Conservation (phyloP, 2,797 vertebrate genomes). For the Lagocephalus sceleratus region DNA sequence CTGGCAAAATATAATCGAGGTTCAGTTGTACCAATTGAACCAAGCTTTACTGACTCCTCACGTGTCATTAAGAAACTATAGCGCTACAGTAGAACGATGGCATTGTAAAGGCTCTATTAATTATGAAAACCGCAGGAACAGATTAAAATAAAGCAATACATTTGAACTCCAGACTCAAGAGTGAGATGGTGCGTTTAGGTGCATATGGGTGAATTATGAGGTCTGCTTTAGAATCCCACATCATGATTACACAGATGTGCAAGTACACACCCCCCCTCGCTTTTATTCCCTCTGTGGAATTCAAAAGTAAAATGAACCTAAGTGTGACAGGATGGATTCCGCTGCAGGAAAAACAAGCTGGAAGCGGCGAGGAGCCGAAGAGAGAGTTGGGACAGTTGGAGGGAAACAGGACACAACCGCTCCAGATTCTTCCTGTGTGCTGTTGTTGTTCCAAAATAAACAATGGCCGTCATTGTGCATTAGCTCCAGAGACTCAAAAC, state of each 20-base stretch:
- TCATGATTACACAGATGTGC: slow-evolving; percentile 26
- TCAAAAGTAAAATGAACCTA: slow-evolving; percentile 61
- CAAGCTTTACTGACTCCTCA: too few relatives aligned
- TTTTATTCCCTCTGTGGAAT: slow-evolving; percentile 46
- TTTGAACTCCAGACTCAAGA: background rate
- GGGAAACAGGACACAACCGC: slow-evolving; percentile 33
- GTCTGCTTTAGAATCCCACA: slow-evolving; percentile 2
- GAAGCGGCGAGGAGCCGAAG: slow-evolving; percentile 17
- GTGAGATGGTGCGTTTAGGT: background rate
- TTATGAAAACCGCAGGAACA: too few relatives aligned
- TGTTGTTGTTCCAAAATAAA: slow-evolving; percentile 15
- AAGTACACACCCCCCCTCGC: slow-evolving; percentile 23
- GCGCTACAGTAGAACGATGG: too few relatives aligned
- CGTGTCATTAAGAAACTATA: too few relatives aligned
- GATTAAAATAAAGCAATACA: background rate
- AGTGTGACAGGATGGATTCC: slow-evolving; percentile 61
- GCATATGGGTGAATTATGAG: background rate
- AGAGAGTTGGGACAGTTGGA: slow-evolving; percentile 21
- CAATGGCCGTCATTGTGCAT: background rate
- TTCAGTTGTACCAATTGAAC: too few relatives aligned
- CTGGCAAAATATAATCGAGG: too few relatives aligned
- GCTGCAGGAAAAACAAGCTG: slow-evolving; percentile 57
- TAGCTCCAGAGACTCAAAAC: slow-evolving; percentile 3
- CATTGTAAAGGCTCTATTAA: too few relatives aligned
- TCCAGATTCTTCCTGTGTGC: slow-evolving; percentile 24